Percentiles rank a stretch among this genome's conserved stretches.
phyloP scores from a whole-genome alignment of 2,888 invertebrate genomes.

The Criorhina ranunculi region DNA sequence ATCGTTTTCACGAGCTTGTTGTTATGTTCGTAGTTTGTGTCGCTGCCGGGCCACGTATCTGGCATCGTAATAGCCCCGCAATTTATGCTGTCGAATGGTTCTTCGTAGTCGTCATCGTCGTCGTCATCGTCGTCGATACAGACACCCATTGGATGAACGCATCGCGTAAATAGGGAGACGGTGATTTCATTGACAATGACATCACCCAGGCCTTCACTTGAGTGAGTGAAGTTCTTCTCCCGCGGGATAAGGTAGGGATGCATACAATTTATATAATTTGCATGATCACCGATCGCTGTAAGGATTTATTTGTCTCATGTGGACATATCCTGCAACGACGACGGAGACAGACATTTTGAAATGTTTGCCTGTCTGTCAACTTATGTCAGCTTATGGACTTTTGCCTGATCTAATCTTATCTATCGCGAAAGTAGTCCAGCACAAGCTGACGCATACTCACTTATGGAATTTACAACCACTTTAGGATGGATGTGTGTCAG shows the following conservation, averaged over 20 bases:
- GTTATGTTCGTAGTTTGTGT: slow-evolving; percentile 31
- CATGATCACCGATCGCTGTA: background rate
- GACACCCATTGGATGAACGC: slow-evolving; percentile 44
- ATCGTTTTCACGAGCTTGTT: slow-evolving; percentile 24
- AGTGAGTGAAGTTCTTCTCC: background rate
- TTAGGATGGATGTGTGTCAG: slow-evolving; percentile 7
- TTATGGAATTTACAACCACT: background rate
- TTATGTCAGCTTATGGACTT: slow-evolving; percentile 13
- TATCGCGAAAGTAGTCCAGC: background rate
- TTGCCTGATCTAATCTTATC: slow-evolving; percentile 19
- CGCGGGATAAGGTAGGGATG: too few species aligned
- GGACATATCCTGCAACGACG: slow-evolving; percentile 28
- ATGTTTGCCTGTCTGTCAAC: slow-evolving; percentile 1
- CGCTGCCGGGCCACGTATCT: slow-evolving; percentile 45
- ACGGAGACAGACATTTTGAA: background rate
- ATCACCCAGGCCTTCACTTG: slow-evolving; percentile 43
- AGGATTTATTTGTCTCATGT: slow-evolving; percentile 30
- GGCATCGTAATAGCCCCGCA: slow-evolving; percentile 40
- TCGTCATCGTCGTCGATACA: slow-evolving; percentile 28
- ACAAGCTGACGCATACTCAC: background rate
- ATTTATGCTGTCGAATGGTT: slow-evolving; percentile 46
- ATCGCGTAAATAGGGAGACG: slow-evolving; percentile 54
- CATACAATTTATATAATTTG: slow-evolving; percentile 1
- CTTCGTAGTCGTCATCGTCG: slow-evolving; percentile 24
- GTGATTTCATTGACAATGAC: slow-evolving; percentile 68